Conservation (phyloP, 2,113 vertebrate genomes). For the Chinchilla lanigera region DNA sequence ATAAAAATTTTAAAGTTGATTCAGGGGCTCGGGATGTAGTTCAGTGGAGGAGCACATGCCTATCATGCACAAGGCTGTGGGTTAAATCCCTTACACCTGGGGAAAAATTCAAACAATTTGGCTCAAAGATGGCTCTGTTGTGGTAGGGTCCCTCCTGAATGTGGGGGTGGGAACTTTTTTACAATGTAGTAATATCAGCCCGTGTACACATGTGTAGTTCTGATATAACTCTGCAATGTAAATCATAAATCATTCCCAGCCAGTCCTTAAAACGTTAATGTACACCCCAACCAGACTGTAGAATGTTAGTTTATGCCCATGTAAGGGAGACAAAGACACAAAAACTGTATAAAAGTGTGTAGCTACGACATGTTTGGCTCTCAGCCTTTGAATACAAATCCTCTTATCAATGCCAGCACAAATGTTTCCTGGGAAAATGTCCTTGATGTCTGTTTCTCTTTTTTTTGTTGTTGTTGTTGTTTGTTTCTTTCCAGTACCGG, state of each 20-base stretch:
- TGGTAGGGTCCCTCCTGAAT: background rate
- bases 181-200: background rate
- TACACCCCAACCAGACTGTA: background rate
- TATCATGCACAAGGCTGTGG: background rate
- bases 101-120: background rate
- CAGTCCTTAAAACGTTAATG: background rate
- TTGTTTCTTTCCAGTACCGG: no score
- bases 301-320: background rate
- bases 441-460: background rate
- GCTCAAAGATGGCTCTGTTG: background rate
- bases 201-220: background rate
- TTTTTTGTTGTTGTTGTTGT: no score
- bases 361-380: background rate
- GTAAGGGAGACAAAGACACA: background rate
- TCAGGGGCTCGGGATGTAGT: no score
- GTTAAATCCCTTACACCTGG: background rate
- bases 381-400: background rate
- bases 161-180: background rate
- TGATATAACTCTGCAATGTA: background rate
- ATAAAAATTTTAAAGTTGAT: background rate
- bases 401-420: background rate
- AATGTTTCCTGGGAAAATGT: background rate
- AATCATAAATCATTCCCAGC: background rate
- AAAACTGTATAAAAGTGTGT: background rate
- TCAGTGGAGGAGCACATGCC: background rate